phyloP scores from a whole-genome alignment of 2,888 invertebrate genomes.

The Myopa testacea region DNA sequence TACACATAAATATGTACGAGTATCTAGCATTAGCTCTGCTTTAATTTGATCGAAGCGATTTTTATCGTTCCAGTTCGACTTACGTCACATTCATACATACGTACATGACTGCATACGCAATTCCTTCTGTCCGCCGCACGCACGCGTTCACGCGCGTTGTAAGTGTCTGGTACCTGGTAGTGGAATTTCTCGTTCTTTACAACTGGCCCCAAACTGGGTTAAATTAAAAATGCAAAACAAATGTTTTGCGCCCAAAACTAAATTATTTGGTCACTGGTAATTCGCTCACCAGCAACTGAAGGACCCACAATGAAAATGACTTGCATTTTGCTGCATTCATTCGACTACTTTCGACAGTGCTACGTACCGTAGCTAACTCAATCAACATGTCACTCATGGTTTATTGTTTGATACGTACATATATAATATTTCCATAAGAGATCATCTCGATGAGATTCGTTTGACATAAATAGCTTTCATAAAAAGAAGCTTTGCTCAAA shows the following conservation, averaged over 20 bases:
- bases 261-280: slow-evolving; percentile 30
- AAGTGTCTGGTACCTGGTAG: slow-evolving; percentile 42
- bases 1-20: too few species aligned
- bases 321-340: background rate
- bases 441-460: too few species aligned
- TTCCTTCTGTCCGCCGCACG: slow-evolving; percentile 1
- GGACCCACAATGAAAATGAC: background rate
- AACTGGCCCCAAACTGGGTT: slow-evolving; percentile 47
- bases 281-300: background rate
- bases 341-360: background rate
- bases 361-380: too few species aligned
- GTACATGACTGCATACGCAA: background rate
- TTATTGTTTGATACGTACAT: too few species aligned
- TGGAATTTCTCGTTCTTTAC: slow-evolving; percentile 50
- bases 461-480: too few species aligned
- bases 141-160: slow-evolving; percentile 9
- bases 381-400: too few species aligned
- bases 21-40: background rate
- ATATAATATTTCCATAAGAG: too few species aligned
- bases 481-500: too few species aligned
- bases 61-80: slow-evolving; percentile 11
- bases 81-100: slow-evolving; percentile 4
- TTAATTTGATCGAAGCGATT: background rate
- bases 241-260: slow-evolving; percentile 31
- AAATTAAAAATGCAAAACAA: slow-evolving; percentile 38